Conservation (phyloP, 2,113 vertebrate species). For the Prinia subflava region DNA sequence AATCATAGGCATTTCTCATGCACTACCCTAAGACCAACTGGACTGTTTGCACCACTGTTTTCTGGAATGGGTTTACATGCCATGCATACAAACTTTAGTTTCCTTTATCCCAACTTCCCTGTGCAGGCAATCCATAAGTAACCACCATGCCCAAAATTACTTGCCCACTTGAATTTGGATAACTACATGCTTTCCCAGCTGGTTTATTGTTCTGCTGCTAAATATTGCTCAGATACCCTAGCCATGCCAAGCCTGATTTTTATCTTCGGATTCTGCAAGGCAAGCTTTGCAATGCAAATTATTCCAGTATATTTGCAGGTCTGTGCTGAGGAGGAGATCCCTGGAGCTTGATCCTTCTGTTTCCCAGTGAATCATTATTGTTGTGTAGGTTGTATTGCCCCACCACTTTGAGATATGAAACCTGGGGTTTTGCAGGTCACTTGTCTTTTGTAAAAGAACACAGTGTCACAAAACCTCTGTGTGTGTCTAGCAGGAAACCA, state of each 20-base stretch:
- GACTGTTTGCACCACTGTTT: not conserved
- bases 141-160: not conserved
- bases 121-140: not conserved
- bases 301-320: constrained; percentile 14
- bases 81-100: not conserved
- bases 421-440: not conserved
- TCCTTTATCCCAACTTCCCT: not conserved
- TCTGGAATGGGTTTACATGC: not conserved
- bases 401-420: not conserved
- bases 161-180: not conserved
- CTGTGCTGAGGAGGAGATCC: constrained; percentile 33
- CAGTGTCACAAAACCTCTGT: not conserved
- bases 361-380: constrained; percentile 5
- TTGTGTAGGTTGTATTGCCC: not conserved
- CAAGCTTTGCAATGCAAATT: constrained; percentile 47
- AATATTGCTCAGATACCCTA: not conserved
- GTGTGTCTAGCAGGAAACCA: not conserved
- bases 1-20: not conserved
- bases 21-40: not conserved
- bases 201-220: constrained; percentile 17
- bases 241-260: constrained; percentile 27
- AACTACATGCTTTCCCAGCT: not conserved
- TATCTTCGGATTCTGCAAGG: constrained; percentile 27
- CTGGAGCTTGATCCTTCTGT: constrained; percentile 10
- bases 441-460: constrained; percentile 2